Conservation (phyloP, 1,140 invertebrate genomes). For the Drosophila arawakana region DNA sequence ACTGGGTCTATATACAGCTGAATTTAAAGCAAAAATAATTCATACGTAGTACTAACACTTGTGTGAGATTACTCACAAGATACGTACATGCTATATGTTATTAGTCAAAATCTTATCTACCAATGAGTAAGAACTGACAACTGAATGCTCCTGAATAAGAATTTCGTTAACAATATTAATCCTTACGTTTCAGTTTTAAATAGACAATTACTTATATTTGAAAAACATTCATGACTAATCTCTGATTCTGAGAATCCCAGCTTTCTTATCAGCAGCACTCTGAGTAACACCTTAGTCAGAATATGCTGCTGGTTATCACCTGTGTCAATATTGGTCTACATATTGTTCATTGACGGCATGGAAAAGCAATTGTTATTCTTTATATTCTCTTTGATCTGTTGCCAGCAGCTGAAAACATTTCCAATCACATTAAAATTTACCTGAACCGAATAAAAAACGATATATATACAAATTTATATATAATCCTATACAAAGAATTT, state of each 20-base stretch:
- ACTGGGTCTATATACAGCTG: background rate
- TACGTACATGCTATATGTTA: background rate
- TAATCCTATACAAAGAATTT: background rate
- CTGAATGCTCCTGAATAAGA: no score
- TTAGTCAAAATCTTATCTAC: no score
- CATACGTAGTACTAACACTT: background rate
- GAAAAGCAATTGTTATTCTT: background rate
- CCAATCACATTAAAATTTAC: no score
- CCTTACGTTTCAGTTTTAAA: background rate
- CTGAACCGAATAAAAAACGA: background rate
- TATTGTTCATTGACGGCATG: background rate
- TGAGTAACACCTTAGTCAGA: conserved; percentile 1
- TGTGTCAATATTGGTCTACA: conserved; percentile 10
- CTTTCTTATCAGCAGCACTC: background rate
- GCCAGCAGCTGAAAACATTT: background rate
- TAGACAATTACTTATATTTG: background rate
- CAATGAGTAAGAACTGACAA: no score
- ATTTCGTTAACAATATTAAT: no score
- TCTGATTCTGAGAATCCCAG: background rate
- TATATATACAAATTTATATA: background rate
- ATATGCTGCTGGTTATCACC: background rate
- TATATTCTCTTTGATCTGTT: conserved; percentile 11
- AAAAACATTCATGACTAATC: background rate
- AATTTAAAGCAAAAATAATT: conserved; percentile 25
- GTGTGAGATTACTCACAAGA: background rate